Base-by-base conservation (phyloP, 2,113 vertebrate species). In the Chionis minor region DNA sequence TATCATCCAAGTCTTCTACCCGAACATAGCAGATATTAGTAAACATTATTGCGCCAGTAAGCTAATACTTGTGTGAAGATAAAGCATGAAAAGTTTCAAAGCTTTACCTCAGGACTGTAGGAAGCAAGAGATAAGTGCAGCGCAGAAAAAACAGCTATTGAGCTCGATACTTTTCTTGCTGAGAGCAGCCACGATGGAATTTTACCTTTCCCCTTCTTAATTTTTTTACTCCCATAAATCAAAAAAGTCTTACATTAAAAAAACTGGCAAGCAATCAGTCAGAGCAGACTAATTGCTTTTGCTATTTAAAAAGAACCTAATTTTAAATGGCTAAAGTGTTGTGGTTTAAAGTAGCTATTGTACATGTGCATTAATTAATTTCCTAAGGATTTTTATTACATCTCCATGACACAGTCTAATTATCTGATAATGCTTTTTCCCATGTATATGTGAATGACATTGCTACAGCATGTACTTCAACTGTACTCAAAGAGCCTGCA, bases 291-390 rank as follows among this genome's bases (percentile, higher is more conserved):
- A 97, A 97, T 94, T 97, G 95, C 94, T 95, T 93, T 88, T 85
- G 73, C 94, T 96, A 66, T 97, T 97, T 93, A 88, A 97, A 97
- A 96, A 63, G 81, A 94, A 78, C 82, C 91, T 94, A 52, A 92
- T 97, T 97, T 96, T 92, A 94, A 96, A 96, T 47, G 94, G 95
- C 94, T 97, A 96, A 97, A 97, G 94, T 96, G 90, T 96, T 95
- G 70, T 90, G 90, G 89, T 96, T 95, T 97, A 96, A 97, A 98
- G 94, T 63, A 97, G 96, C 94, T 96, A 94, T 92, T 97, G 94
- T 98, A 97, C 96, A 78, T 81, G 89, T 96, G 81, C 92, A 95
- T 96, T 97, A 98, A 98, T 98, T 98, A 98, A 98, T 97, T 98
- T 98, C 96, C 95, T 91, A 89, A 95, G 98, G 97, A 97, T 96